Base-by-base conservation (phyloP, 1,140 invertebrate species). In the Conus ventricosus region DNA sequence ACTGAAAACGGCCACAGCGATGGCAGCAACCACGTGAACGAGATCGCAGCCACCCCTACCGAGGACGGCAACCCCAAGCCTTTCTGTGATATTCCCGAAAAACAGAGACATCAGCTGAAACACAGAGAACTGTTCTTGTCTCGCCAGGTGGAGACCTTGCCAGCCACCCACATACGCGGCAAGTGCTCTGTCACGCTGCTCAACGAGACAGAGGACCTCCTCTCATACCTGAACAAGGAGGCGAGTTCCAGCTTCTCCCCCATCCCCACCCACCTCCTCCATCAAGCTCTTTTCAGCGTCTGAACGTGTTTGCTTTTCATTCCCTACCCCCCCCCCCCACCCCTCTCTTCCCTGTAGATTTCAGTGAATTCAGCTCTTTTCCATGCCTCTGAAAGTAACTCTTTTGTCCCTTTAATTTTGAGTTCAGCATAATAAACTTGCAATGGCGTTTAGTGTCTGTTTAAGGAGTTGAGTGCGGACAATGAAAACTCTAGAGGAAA, bases 121-220 rank as follows among this genome's bases (percentile, higher is more conserved):
- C 99, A 99, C 94, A 96, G 99, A 92, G 99, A 99, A 96, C 96
- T 99, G 91, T 99, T 99, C 96, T 96, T 99, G 78, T 99, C 99
- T 10, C 97, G 99, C 90, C 98, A 99, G 96, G 98, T 99, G 89
- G 99, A 99, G 96, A 99, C 98, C 4, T 96, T 99, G 94, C 98
- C 99, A 75, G 99, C 99, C 84, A 99, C 98, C 85, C 98, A 99
- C 96, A 99, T 99, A 93, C 97, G 99, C 93, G 99, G 99, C 94
- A 99, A 99, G 96, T 99, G 99, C 96, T 97, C 97, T 90, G 99
- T 99, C 90, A 99, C 99, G 84, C 96, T 99, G 88, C 97, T 99
- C 94, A 99, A 99, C 96, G 99, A 99, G 96, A 99, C 98, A 83
- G 99, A 99, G 96, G 98, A 98, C 91, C 96, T 99, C 91, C 96